phyloP scores from a whole-genome alignment of 2,888 invertebrate species.

The Eutolmus rufibarbis region DNA sequence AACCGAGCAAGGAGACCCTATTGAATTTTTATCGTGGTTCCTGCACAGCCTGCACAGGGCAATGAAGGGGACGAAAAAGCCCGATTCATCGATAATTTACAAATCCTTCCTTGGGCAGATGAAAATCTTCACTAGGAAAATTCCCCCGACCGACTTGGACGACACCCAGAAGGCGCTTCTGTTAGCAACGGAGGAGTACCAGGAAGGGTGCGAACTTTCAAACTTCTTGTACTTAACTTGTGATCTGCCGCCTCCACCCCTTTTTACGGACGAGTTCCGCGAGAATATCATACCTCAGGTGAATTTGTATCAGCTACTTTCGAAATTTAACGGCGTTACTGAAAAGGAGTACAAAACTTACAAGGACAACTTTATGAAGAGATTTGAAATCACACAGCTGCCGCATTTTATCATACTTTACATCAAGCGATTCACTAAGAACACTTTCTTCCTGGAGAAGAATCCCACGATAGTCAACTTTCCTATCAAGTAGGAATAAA shows the following conservation, averaged over 20 bases:
- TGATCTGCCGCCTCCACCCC: constrained; percentile 95
- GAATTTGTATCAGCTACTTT: constrained; percentile 89
- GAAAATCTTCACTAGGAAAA: constrained; percentile 89
- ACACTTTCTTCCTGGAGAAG: constrained; percentile 98
- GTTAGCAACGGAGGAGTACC: constrained; percentile 83
- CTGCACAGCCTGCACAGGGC: constrained; percentile 94
- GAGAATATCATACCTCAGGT: constrained; percentile 99
- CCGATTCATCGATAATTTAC: constrained; percentile 90
- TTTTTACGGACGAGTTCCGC: constrained; percentile 96
- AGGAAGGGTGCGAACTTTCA: constrained; percentile 85
- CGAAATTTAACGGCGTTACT: constrained; percentile 93
- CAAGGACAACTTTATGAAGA: constrained; percentile 96
- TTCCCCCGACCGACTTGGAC: constrained; percentile 90
- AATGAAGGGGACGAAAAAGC: constrained; percentile 89
- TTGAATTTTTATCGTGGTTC: constrained; percentile 98
- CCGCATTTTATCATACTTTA: constrained; percentile 96
- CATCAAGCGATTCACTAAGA: constrained; percentile 97
- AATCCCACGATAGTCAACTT: constrained; percentile 99
- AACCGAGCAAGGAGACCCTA: constrained; percentile 97
- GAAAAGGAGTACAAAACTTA: constrained; percentile 99
- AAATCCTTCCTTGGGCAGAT: constrained; percentile 93
- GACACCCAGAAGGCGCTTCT: constrained; percentile 85
- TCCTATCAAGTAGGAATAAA: constrained; percentile 87
- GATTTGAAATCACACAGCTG: constrained; percentile 92
- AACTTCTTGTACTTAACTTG: constrained; percentile 97